phyloP scores from a whole-genome alignment of 2,888 invertebrate genomes.

The Lasioglossum calceatum region DNA sequence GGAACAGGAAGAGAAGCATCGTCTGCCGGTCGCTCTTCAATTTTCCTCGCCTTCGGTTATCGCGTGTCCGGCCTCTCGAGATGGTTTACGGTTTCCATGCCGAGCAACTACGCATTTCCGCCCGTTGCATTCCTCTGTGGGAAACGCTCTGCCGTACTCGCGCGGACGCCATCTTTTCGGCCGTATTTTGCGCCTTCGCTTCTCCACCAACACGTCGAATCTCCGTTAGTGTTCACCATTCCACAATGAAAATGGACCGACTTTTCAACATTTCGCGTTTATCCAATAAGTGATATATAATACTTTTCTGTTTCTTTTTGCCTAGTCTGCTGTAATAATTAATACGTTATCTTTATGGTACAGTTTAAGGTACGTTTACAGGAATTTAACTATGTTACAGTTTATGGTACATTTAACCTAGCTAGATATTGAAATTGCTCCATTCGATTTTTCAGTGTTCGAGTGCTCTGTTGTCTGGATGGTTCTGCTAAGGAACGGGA shows the following conservation, averaged over 20 bases:
- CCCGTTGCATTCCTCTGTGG: conserved; percentile 71
- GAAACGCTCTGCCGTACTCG: conserved; percentile 32
- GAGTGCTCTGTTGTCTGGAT: neutral
- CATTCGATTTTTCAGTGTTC: neutral
- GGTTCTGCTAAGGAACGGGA: neutral
- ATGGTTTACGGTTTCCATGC: conserved; percentile 71
- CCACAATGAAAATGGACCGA: neutral
- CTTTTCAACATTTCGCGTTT: too few species aligned
- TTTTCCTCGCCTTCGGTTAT: conserved; percentile 59
- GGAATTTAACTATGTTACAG: too few species aligned
- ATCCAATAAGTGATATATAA: neutral
- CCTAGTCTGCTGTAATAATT: neutral
- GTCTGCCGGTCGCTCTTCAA: conserved; percentile 55
- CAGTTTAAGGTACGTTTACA: too few species aligned
- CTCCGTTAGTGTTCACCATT: neutral
- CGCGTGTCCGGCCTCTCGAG: conserved; percentile 59
- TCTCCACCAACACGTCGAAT: neutral
- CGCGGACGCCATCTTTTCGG: neutral
- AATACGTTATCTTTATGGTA: neutral
- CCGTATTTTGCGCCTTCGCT: neutral
- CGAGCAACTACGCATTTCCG: conserved; percentile 69
- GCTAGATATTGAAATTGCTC: neutral
- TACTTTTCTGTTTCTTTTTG: neutral
- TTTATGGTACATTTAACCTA: neutral
- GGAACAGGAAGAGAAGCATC: conserved; percentile 55